Percentiles rank a stretch among this genome's conserved stretches.
These are phyloP conservation scores for Macaria liturata DNA, from an alignment of 2,888 invertebrate genomes.

Conservation along the genomic window DNA sequence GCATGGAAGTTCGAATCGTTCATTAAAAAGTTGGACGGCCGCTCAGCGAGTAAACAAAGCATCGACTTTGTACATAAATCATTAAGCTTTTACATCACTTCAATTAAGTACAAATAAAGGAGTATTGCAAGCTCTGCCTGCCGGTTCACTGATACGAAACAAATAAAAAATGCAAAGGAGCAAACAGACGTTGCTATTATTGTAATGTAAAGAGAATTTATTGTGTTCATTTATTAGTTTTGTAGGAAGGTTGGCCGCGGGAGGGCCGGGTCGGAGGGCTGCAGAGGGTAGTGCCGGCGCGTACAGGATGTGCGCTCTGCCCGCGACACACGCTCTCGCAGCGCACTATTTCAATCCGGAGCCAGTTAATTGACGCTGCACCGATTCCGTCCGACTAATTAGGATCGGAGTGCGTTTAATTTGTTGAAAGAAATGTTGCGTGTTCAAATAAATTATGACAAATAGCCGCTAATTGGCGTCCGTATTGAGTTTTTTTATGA, in stretches of 20 bases:
- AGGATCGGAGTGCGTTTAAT: constrained; percentile 45
- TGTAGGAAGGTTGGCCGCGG: constrained; percentile 65
- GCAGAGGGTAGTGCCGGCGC: constrained; percentile 62
- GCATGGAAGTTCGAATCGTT: constrained; percentile 15
- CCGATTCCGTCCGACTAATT: constrained; percentile 52
- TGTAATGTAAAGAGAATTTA: constrained; percentile 66
- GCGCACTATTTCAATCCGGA: constrained; percentile 68
- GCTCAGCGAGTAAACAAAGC: constrained; percentile 18
- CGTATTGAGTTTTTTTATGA: constrained; percentile 21
- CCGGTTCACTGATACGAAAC: constrained; percentile 34
- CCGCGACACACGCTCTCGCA: constrained; percentile 50
- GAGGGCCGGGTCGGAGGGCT: constrained; percentile 32
- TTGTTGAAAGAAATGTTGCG: constrained; percentile 48
- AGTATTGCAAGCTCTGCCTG: constrained; percentile 26
- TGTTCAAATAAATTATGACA: constrained; percentile 33
- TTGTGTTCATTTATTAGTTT: constrained; percentile 75
- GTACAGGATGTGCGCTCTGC: constrained; percentile 69
- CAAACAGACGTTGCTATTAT: constrained; percentile 58
- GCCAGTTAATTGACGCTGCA: constrained; percentile 60
- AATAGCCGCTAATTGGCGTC: constrained; percentile 27
- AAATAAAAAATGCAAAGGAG: constrained; percentile 45
- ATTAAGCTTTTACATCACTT: constrained; percentile 24
- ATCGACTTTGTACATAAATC: constrained; percentile 20
- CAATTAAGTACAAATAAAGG: constrained; percentile 28
- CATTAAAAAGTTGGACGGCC: constrained; percentile 19